phyloP scores from a whole-genome alignment of 1,140 invertebrate species.

The Himalopsyche phryganea region DNA sequence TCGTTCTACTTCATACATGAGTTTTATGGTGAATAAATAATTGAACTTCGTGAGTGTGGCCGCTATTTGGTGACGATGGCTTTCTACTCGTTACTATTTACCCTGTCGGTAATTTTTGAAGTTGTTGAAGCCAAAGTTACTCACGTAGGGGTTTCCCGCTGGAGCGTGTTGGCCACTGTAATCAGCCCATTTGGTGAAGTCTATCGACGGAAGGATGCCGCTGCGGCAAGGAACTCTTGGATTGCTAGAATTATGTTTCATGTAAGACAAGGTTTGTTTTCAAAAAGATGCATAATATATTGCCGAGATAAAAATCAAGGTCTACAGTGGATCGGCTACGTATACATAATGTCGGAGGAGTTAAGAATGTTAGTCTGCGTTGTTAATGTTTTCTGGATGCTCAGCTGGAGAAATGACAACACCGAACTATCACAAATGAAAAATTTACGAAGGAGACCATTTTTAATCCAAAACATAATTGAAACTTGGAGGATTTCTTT shows the following conservation, averaged over 20 bases:
- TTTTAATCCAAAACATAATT: no score
- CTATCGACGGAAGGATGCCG: slow-evolving; percentile 78
- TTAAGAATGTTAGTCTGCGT: no score
- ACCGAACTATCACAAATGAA: no score
- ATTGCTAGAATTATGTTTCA: slow-evolving; percentile 60
- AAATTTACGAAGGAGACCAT: no score
- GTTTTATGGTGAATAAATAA: background rate
- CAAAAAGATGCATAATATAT: no score
- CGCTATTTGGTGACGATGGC: background rate
- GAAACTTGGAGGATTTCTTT: no score
- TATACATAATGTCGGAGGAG: no score
- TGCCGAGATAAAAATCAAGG: no score
- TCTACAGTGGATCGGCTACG: no score
- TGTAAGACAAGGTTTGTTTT: background rate
- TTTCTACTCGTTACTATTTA: slow-evolving; percentile 50
- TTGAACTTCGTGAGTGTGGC: background rate
- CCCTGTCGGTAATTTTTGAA: slow-evolving; percentile 45
- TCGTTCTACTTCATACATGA: background rate
- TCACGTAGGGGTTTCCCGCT: slow-evolving; percentile 60
- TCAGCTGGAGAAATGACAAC: no score
- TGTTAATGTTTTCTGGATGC: no score
- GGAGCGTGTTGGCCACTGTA: slow-evolving; percentile 49
- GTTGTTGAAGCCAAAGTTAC: slow-evolving; percentile 58
- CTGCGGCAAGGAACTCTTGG: slow-evolving; percentile 85
- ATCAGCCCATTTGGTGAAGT: slow-evolving; percentile 86